Conservation (phyloP, 2,113 vertebrate genomes). For the Toxotes chatareus region DNA sequence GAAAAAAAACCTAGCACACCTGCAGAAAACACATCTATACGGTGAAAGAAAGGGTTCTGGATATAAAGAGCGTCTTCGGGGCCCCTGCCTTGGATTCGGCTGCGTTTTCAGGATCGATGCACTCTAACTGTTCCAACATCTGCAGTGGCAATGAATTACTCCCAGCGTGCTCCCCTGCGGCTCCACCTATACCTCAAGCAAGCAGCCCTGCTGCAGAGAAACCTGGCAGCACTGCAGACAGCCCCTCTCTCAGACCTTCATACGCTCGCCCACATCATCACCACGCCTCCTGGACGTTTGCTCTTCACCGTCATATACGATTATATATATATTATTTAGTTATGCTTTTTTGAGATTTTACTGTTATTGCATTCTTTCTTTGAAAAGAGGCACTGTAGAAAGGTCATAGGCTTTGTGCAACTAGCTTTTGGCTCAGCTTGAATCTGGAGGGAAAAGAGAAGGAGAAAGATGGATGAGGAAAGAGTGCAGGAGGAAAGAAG, state of each 20-base stretch:
- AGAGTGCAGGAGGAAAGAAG: background rate
- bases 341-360: conserved; percentile 4
- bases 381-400: conserved; percentile 3
- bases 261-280: background rate
- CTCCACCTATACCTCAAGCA: conserved; percentile 49
- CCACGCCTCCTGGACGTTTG: background rate
- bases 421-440: too few species aligned
- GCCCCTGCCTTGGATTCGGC: background rate
- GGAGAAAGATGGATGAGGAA: background rate
- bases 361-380: conserved; percentile 21
- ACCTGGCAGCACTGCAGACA: conserved; percentile 54
- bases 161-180: conserved; percentile 57
- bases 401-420: background rate
- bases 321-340: conserved; percentile 24
- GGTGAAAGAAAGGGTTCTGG: background rate
- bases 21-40: background rate
- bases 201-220: conserved; percentile 58
- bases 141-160: conserved; percentile 78
- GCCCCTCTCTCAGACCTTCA: conserved; percentile 6
- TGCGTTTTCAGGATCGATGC: conserved; percentile 66
- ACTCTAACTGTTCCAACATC: conserved; percentile 70
- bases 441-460: background rate
- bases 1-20: background rate
- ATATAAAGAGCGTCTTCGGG: conserved; percentile 16
- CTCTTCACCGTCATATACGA: background rate